Evolutionary conservation across 2,888 invertebrate species (phyloP), one percentile per base, ranked within the genome.

Genomic region (Anorthoa munda): DNA sequence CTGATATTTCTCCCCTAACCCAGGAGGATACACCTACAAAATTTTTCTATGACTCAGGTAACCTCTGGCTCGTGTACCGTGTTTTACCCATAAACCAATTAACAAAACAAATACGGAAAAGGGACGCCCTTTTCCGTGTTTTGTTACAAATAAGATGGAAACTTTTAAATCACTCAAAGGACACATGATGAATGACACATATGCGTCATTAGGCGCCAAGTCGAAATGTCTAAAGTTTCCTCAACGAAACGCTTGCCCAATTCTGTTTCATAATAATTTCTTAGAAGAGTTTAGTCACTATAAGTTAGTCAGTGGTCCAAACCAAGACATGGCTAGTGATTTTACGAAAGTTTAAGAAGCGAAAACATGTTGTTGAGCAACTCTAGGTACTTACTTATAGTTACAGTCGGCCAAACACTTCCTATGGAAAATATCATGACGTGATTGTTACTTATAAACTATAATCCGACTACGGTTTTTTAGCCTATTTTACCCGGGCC

Each of bases 201-300:
- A 23, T 46, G 23, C 61, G 61, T 75, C 56, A 69, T 1, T 2
- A 23, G 9, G 2, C 11, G 51, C 23, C 39, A 9, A 9, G 13
- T 26, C 18, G 2, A n/a, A 21, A 72, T 26, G 17, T 55, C 65
- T 77, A 0, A 17, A 68, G 56, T 79, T 79, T 79, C 79, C 79
- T 79, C 45, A 79, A 69, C 2, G 9, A 4, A 2, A 7, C 9
- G 17, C 17, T 15, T 55, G 66, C 75, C 75, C 18, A 79, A 79
- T 55, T 75, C 1, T 39, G 17, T 70, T 69, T 53, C 60, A 13
- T 39, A 53, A 55, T 31, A 31, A 31, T 79, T 79, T 75, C 79
- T 70, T 3, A 26, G 79, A 66, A 75, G 13, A 1, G 3, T 21
- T 65, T 68, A 26, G 26, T 79, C 74, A 78, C 7, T 31, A 0